Percentiles rank a stretch among this genome's conserved stretches.
Evolutionary conservation across 1,140 invertebrate species (phyloP).

Genomic region (Drosophila athabasca): DNA sequence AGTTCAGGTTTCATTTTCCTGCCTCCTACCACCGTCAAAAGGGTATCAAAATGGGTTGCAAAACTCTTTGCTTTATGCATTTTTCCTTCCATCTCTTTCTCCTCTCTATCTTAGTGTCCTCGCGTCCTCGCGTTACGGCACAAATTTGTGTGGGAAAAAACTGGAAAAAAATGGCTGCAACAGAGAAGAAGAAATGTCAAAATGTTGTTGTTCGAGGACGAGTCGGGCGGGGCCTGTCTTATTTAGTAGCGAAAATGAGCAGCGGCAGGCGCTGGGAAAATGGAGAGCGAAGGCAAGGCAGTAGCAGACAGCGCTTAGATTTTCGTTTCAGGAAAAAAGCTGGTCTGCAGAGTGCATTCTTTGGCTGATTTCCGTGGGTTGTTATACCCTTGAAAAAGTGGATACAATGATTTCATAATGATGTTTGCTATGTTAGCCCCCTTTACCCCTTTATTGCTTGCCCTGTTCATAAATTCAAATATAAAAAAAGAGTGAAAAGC

Average conservation of each 20-base stretch:
- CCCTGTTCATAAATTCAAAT: too few relatives aligned
- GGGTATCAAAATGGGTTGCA: too few relatives aligned
- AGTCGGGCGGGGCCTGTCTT: constrained; percentile 55
- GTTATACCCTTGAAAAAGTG: constrained; percentile 23
- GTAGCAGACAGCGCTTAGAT: constrained; percentile 45
- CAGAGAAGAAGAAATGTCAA: constrained; percentile 53
- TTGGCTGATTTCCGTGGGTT: constrained; percentile 70
- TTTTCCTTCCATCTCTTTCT: not conserved
- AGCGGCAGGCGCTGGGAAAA: constrained; percentile 61
- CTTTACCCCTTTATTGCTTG: too few relatives aligned
- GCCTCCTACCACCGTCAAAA: too few relatives aligned
- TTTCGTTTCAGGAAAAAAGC: constrained; percentile 14
- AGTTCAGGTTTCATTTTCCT: too few relatives aligned
- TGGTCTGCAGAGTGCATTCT: constrained; percentile 53
- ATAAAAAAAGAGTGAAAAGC: too few relatives aligned
- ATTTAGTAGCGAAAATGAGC: constrained; percentile 79
- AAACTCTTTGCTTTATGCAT: constrained; percentile 9
- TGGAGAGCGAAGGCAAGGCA: constrained; percentile 17
- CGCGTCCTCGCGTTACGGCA: constrained; percentile 49
- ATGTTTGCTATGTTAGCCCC: not conserved
- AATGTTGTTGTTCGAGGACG: constrained; percentile 57
- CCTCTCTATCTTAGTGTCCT: not conserved
- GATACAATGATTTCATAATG: constrained; percentile 4
- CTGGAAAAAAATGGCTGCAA: constrained; percentile 14
- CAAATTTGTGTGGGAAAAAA: constrained; percentile 17